phyloP scores from a whole-genome alignment of 2,888 invertebrate species.

The Acronicta aceris region DNA sequence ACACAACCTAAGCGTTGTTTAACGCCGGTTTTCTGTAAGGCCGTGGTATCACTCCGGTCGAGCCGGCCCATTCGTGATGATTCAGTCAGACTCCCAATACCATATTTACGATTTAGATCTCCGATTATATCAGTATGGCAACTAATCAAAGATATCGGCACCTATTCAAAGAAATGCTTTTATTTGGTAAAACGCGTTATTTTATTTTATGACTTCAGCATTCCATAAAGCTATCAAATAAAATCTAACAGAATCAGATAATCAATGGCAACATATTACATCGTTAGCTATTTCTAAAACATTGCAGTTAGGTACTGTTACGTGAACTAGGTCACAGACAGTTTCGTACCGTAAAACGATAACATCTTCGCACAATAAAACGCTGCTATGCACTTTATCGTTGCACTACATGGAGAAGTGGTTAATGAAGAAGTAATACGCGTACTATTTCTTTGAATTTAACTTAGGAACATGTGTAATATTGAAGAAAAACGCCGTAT shows the following conservation, averaged over 20 bases:
- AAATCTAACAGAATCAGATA: constrained; percentile 29
- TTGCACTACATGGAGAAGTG: constrained; percentile 25
- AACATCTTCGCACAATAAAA: constrained; percentile 58
- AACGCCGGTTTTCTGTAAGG: too few species aligned
- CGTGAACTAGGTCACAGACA: constrained; percentile 57
- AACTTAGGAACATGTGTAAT: neutral
- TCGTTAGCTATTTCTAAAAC: constrained; percentile 51
- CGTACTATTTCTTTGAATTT: neutral
- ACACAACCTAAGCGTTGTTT: too few species aligned
- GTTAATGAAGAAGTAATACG: constrained; percentile 12
- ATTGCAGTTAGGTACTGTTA: constrained; percentile 57
- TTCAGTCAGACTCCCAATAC: constrained; percentile 1
- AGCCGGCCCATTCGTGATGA: too few species aligned
- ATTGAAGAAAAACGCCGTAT: neutral
- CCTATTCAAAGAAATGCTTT: too few species aligned
- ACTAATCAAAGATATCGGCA: too few species aligned
- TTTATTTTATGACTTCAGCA: constrained; percentile 1
- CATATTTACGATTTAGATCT: constrained; percentile 11
- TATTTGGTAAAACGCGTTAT: neutral
- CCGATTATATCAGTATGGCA: neutral
- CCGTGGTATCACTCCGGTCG: too few species aligned
- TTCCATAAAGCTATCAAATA: constrained; percentile 9
- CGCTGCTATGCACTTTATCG: constrained; percentile 56
- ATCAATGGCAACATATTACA: constrained; percentile 37
- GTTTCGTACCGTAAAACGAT: constrained; percentile 61